phyloP scores from a whole-genome alignment of 2,797 vertebrate genomes.

The Caiman crocodilus region DNA sequence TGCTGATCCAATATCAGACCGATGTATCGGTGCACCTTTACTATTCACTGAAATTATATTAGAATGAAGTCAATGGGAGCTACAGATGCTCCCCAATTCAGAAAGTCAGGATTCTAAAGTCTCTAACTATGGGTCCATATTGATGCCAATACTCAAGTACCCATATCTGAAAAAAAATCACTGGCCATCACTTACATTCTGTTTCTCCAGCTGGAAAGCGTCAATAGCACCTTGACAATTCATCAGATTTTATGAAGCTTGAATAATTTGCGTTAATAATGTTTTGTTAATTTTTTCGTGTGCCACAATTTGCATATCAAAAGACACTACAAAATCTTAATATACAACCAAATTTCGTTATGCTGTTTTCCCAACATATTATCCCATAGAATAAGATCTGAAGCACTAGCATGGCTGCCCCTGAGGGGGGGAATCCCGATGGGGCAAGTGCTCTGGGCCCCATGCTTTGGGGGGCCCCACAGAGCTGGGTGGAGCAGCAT shows the following conservation, averaged over 20 bases:
- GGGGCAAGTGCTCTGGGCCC: too few relatives aligned
- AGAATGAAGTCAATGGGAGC: not conserved
- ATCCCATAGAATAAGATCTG: conserved; percentile 60
- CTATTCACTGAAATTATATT: not conserved
- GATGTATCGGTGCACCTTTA: too few relatives aligned
- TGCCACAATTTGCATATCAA: too few relatives aligned
- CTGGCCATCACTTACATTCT: not conserved
- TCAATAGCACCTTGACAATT: not conserved
- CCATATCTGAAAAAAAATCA: not conserved
- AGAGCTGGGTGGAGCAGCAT: too few relatives aligned
- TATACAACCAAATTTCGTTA: conserved; percentile 41
- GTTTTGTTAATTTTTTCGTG: too few relatives aligned
- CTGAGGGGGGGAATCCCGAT: too few relatives aligned
- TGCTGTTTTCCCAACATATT: conserved; percentile 60
- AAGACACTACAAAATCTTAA: conserved; percentile 18
- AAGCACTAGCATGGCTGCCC: not conserved
- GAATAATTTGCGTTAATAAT: not conserved
- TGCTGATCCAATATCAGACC: too few relatives aligned
- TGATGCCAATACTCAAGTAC: not conserved
- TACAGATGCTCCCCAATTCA: not conserved
- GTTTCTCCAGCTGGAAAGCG: not conserved
- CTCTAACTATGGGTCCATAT: not conserved
- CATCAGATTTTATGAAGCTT: not conserved
- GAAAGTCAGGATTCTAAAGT: not conserved
- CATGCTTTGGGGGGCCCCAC: too few relatives aligned